Conservation (phyloP, 2,888 invertebrate species). For the Tortricodes alternella region DNA sequence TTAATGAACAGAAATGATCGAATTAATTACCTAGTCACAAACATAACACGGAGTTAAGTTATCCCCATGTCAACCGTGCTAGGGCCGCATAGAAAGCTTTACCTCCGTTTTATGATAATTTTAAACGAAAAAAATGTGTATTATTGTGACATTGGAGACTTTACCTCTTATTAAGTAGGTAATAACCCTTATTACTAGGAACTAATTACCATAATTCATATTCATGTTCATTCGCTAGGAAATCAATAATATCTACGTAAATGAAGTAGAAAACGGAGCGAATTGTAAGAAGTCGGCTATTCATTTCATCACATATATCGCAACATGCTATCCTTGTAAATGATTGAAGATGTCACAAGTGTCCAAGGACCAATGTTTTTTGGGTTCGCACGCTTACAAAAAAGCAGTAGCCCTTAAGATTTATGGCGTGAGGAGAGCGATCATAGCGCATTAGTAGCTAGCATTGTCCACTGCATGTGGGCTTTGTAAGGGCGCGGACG, state of each 20-base stretch:
- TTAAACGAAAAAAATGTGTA: too few species aligned
- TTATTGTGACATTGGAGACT: too few species aligned
- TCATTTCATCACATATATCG: constrained; percentile 38
- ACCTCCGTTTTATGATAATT: too few species aligned
- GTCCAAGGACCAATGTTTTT: constrained; percentile 28
- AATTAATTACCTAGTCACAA: too few species aligned
- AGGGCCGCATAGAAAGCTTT: too few species aligned
- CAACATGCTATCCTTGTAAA: constrained; percentile 32
- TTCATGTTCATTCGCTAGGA: neutral
- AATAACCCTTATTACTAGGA: too few species aligned
- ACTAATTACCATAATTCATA: neutral
- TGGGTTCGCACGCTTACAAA: constrained; percentile 43
- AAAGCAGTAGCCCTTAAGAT: constrained; percentile 64
- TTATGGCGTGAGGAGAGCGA: constrained; percentile 71
- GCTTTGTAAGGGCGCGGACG: constrained; percentile 51
- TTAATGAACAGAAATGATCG: too few species aligned
- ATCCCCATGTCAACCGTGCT: too few species aligned
- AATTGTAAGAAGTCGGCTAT: constrained; percentile 34
- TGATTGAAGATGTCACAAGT: constrained; percentile 37
- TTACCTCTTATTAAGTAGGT: neutral
- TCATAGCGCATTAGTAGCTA: constrained; percentile 78
- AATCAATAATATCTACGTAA: neutral
- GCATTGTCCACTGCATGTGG: constrained; percentile 72
- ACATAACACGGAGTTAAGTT: too few species aligned
- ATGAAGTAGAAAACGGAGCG: neutral